Evolutionary conservation across 2,113 vertebrate genomes (phyloP), one percentile per base, ranked within the genome.

Genomic region (Hippoglossus stenolepis): DNA sequence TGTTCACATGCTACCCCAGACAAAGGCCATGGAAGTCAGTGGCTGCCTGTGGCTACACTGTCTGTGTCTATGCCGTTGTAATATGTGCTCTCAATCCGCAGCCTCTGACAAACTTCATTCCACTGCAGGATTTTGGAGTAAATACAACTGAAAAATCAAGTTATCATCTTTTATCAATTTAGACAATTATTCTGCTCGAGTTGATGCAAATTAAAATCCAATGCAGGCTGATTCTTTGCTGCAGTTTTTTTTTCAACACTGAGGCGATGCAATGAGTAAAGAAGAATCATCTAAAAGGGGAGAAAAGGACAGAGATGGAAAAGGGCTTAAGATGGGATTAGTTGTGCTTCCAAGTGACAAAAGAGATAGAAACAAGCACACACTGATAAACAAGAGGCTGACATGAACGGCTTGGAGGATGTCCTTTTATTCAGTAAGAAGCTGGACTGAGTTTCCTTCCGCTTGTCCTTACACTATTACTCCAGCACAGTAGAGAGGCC

Each of bases 241-340:
- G 68, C 57, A 23, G 31, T 70, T 79, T 51, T 70, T 79, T 51
- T 75, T 35, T 9, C 15, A 71, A 82, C 60, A 79, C 10, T 6
- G 66, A 75, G 57, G 24, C 3, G 17, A 40, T 49, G 73, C 61
- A 66, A 65, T 64, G 58, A 76, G 54, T 75, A 56, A 59, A 59
- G 68, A 77, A 58, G 65, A 64, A 67, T 56, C 17, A 10, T 77
- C 38, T 73, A 70, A 89, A 71, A 70, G 58, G 61, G 74, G 64
- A 69, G 65, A 75, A 76, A 72, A 76, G 49, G 28, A 28, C 43
- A 61, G 56, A 69, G 75, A 82, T 80, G 78, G 73, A 69, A 77
- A 87, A 73, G 61, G 80, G 79, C 77, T 88, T 85, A 89, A 70
- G 18, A 85, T 80, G 70, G 85, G 90, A 92, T 92, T 92, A 90